Base-by-base conservation (phyloP, 2,113 vertebrate species). In the Labrus mixtus region DNA sequence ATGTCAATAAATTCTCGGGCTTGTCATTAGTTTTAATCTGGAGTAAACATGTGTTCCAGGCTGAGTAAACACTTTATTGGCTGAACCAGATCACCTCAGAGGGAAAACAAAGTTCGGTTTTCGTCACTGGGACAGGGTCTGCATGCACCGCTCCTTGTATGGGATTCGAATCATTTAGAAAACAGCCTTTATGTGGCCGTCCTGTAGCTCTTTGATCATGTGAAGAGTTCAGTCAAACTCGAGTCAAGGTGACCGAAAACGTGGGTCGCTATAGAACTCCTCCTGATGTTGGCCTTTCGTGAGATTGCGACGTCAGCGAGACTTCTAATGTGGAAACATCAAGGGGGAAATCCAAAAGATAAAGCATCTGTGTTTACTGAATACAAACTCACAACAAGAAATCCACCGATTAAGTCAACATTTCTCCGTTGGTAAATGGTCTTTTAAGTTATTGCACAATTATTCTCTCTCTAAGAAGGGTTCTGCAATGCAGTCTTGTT, bases 31-130 rank as follows among this genome's bases (percentile, higher is more conserved):
- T 89, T 79, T 77, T 81, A 62, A 80, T 85, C 80, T 82, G 4
- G 3, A 73, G 73, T 91, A 91, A 93, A 91, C 84, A 90, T 78
- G 73, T 74, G 16, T 62, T 58, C 73, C 81, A 82, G 76, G 59
- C 60, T 74, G 69, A 76, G 76, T 85, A 89, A 87, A 90, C 89
- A 88, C 33, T 65, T 71, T 69, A 64, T 68, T 79, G 78, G 82
- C 76, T 79, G 77, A 83, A 84, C 69, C 51, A 64, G 73, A 70
- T 72, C 68, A 84, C 68, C 82, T 75, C 73, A 33, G 60, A 81
- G 64, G 68, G 76, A 83, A 71, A 73, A 84, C 79, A 76, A 65
- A 55, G 66, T 29, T 55, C 75, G 45, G 41, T 78, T 82, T 82
- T 57, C 41, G 48, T 81, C 54, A 45, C 45, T 68, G 61, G 65